phyloP scores from a whole-genome alignment of 2,113 vertebrate genomes.

The Gallinago undulata region DNA sequence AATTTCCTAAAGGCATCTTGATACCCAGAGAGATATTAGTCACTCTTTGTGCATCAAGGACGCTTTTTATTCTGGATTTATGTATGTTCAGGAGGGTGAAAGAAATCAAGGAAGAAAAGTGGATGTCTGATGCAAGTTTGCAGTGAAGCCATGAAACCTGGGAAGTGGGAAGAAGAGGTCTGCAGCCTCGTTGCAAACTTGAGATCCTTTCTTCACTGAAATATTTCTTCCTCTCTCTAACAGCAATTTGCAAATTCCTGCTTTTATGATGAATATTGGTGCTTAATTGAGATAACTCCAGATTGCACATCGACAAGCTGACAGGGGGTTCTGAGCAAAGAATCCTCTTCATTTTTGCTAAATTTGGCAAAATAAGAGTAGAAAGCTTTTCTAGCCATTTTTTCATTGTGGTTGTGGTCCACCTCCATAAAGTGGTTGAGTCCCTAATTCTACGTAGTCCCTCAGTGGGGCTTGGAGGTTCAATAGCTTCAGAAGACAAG shows the following conservation, averaged over 20 bases:
- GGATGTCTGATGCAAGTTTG: background rate
- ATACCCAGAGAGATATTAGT: constrained; percentile 7
- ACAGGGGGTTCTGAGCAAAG: background rate
- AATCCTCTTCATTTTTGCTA: background rate
- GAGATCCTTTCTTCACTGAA: background rate
- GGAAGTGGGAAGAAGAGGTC: background rate
- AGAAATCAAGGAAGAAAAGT: constrained; percentile 1
- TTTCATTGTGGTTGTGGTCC: background rate
- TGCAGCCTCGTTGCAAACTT: background rate
- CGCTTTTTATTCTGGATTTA: background rate
- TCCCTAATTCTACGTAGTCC: background rate
- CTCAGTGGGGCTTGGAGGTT: background rate
- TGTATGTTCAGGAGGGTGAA: background rate
- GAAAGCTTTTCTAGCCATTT: background rate
- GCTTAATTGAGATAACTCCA: background rate
- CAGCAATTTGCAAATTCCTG: background rate
- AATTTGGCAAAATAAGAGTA: background rate
- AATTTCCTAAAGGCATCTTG: constrained; percentile 14
- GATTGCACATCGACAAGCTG: background rate
- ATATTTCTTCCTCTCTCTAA: background rate
- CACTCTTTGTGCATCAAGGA: background rate
- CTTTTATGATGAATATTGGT: background rate
- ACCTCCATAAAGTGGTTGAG: background rate
- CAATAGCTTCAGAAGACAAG: background rate
- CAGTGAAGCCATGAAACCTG: background rate